Evolutionary conservation across 2,113 vertebrate species (phyloP), one percentile per base, ranked within the genome.

Genomic region (Acrocephalus kingi): DNA sequence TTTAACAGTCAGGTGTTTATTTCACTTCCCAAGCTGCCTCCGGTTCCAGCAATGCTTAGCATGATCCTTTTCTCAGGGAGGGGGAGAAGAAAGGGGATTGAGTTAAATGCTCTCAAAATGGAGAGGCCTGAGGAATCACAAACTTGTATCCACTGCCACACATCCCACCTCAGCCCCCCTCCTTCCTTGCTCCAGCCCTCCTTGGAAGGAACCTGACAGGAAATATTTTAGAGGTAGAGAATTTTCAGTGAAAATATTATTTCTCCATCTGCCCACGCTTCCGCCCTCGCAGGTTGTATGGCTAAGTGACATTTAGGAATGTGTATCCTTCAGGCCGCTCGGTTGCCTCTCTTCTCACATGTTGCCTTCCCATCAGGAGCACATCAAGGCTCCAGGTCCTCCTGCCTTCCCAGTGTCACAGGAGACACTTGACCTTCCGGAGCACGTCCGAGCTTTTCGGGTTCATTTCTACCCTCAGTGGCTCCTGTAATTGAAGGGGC

Each of bases 161-260:
- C 62, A 83, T 90, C 87, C 95, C 90, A 96, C 95, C 76, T 85
- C 74, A 1, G 20, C 85, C 93, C 95, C 86, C 69, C 93, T 66
- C 59, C 82, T 88, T 94, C 85, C 75, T 93, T 3, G 3, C 85
- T 81, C 75, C 25, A 16, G 72, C 62, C 89, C 90, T 97, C 94
- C 90, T 94, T 96, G 94, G 95, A 96, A 97, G 95, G 89, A 94
- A 95, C 94, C 96, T 95, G 95, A 96, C 95, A 97, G 97, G 96
- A 98, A 96, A 97, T 98, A 95, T 96, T 93, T 97, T 79, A 92
- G 92, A 96, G 89, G 95, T 92, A 97, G 96, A 85, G 97, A 97
- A 96, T 97, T 97, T 97, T 97, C 96, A 96, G 82, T 63, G 92
- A 97, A 97, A 97, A 97, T 97, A 97, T 97, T 97, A 96, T 97